Base-by-base conservation (phyloP, 2,797 vertebrate species). In the Hylomyscus alleni region DNA sequence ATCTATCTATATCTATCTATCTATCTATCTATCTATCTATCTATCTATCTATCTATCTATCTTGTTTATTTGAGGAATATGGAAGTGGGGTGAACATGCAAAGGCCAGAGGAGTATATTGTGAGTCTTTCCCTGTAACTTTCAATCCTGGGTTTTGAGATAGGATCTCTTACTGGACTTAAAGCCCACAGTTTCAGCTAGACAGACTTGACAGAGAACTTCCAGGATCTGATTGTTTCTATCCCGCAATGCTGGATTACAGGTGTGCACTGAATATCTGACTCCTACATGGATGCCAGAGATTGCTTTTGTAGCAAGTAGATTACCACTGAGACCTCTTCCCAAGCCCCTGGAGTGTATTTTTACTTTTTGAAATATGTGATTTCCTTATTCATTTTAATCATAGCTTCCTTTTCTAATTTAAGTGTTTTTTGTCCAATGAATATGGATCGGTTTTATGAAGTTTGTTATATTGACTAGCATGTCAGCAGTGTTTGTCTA, bases 401-500 rank as follows among this genome's bases (percentile, higher is more conserved):
- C 86, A 67, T 89, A 20, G 4, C 54, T 50, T 22, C 90, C 82
- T 47, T 92, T 90, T 89, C 37, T 84, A 69, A 75, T 93, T 86
- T 73, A 73, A 73, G 81, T 91, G 47, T 29, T 73, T 65, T 89
- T 4, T 92, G 40, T 14, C 34, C 24, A 85, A 17, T 93, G 37
- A 88, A 40, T 88, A 34, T 80, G 13, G 20, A 73, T 81, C 52
- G 1, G 2, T 91, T 81, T 65, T 24, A 75, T 90, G 78, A 80
- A 12, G 11, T 85, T 94, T 81, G 19, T 47, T 75, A 80, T 82
- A 88, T 87, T 95, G 54, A 20, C 24, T 75, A 77, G 26, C 34
- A 22, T 82, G 34, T 72, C 15, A 44, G 58, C n/a, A 93, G 4
- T 89, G 73, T 95, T 92, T 97, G 9, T 85, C n/a, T 90, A 69